Percentiles rank a stretch among this genome's conserved stretches.
Conservation (phyloP, 2,888 invertebrate species). For the Clistopyga incitator region DNA sequence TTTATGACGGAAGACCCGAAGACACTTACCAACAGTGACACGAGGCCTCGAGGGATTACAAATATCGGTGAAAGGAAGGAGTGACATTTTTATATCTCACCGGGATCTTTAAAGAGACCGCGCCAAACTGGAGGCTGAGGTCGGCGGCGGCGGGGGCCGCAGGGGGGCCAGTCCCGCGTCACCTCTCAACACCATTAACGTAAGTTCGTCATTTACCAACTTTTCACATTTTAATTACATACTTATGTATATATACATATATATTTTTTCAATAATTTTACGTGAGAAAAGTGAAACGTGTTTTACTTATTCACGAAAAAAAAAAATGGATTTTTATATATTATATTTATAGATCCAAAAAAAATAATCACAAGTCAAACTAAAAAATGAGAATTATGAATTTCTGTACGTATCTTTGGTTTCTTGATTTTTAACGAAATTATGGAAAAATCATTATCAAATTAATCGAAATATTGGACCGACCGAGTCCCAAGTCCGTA, state of each 20-base stretch:
- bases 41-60: not conserved
- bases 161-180: constrained; percentile 81
- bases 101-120: constrained; percentile 52
- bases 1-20: constrained; percentile 10
- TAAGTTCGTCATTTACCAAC: constrained; percentile 72
- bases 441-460: too few species aligned
- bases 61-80: constrained; percentile 9
- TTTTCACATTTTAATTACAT: not conserved
- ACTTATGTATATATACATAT: not conserved
- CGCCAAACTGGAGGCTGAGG: constrained; percentile 82
- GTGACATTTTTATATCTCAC: constrained; percentile 9
- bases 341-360: too few species aligned
- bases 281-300: too few species aligned
- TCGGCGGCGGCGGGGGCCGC: constrained; percentile 82
- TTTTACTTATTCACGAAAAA: too few species aligned
- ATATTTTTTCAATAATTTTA: not conserved
- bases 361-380: too few species aligned
- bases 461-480: too few species aligned
- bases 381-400: too few species aligned
- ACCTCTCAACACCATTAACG: constrained; percentile 81
- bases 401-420: too few species aligned
- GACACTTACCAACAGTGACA: constrained; percentile 21
- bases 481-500: too few species aligned
- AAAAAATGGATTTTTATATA: too few species aligned
- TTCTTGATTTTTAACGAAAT: too few species aligned